A percentile compares a stretch with the other conserved stretches of the same genome.
phyloP scores from a whole-genome alignment of 2,888 invertebrate genomes.

The Bhutanitis thaidina region DNA sequence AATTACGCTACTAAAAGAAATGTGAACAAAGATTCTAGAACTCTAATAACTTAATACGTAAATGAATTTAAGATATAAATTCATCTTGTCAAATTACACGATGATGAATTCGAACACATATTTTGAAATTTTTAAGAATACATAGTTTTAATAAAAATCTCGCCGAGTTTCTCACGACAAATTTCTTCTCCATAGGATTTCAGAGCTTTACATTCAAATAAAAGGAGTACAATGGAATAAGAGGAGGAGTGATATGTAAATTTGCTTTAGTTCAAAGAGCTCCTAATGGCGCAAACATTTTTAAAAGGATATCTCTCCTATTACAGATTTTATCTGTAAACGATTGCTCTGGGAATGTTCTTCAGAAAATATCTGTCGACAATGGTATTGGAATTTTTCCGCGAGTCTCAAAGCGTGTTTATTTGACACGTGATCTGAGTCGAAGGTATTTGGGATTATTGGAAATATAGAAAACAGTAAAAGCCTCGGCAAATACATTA shows the following conservation, averaged over 20 bases:
- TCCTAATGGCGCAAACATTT: constrained; percentile 16
- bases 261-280: constrained; percentile 15
- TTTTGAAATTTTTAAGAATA: too few relatives aligned
- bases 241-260: constrained; percentile 13
- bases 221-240: constrained; percentile 1
- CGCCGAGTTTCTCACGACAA: not conserved
- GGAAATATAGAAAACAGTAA: constrained; percentile 4
- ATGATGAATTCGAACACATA: too few relatives aligned
- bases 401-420: constrained; percentile 7
- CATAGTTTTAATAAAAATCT: too few relatives aligned
- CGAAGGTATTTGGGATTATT: constrained; percentile 8
- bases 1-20: too few relatives aligned
- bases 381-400: constrained; percentile 19
- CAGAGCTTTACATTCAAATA: constrained; percentile 10
- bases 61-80: too few relatives aligned
- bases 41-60: too few relatives aligned
- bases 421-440: constrained; percentile 13
- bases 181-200: not conserved
- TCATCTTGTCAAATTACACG: too few relatives aligned
- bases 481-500: too few relatives aligned
- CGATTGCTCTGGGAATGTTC: constrained; percentile 17
- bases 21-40: too few relatives aligned
- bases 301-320: constrained; percentile 17
- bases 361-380: constrained; percentile 13
- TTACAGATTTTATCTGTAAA: constrained; percentile 19